Conservation (phyloP, 2,113 vertebrate species). For the Amblyornis subalaris region DNA sequence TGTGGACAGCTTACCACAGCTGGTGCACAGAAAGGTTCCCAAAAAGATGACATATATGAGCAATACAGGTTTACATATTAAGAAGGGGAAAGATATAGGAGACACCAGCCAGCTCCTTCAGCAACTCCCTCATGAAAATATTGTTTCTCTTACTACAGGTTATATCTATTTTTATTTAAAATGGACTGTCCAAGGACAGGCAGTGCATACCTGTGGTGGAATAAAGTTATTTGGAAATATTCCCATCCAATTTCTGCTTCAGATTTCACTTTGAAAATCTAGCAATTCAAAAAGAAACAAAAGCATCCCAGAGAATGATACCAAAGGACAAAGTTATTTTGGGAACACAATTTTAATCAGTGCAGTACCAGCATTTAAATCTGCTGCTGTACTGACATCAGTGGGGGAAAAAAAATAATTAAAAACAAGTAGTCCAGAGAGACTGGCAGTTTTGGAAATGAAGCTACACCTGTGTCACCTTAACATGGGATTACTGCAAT, state of each 20-base stretch:
- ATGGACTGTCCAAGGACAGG: neutral
- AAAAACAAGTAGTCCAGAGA: slow-evolving; percentile 42
- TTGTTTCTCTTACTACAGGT: neutral
- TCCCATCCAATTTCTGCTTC: neutral
- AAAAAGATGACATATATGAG: neutral
- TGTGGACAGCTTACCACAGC: neutral
- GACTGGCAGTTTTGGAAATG: slow-evolving; percentile 42
- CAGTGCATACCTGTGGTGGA: neutral
- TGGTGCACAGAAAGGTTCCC: neutral
- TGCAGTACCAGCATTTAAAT: slow-evolving; percentile 37
- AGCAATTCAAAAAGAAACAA: slow-evolving; percentile 32
- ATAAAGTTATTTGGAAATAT: neutral
- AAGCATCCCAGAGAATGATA: neutral
- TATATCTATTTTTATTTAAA: neutral
- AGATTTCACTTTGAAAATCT: slow-evolving; percentile 20
- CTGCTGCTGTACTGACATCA: slow-evolving; percentile 23
- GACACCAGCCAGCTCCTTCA: neutral
- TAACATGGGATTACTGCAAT: slow-evolving; percentile 11
- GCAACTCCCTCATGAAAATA: neutral
- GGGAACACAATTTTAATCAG: slow-evolving; percentile 51
- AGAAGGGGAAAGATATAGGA: neutral
- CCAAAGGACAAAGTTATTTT: slow-evolving; percentile 53
- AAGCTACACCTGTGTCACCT: slow-evolving; percentile 50
- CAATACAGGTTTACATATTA: neutral
- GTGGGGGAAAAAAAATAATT: neutral